Evolutionary conservation across 2,888 invertebrate genomes (phyloP), one percentile per base, ranked within the genome.

Genomic region (Pemphredon lugubris): DNA sequence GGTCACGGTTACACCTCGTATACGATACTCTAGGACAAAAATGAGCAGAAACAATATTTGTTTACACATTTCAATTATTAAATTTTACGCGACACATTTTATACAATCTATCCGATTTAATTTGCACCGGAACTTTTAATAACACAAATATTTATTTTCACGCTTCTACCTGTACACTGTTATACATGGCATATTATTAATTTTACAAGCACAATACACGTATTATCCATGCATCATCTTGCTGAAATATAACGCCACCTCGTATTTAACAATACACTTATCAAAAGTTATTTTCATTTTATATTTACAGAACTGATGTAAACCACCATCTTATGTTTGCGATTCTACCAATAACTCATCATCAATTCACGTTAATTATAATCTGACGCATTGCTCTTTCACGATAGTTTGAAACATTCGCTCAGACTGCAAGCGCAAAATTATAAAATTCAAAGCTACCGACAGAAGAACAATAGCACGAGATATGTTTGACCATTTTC

Each of bases 181-280:
- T 7, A 16, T 51, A 47, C 14, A 13, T 37, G 47, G 45, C 47
- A 71, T 40, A 58, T 66, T 39, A 76, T 47, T 63, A 76, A 70
- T 39, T 13, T 44, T 58, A 44, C 11, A 53, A 67, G 40, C 45
- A 30, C 7, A 75, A 60, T 60, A 51, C 47, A 72, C 34, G 48
- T 58, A 21, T 47, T 16, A 42, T 13, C 26, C 30, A 37, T 42
- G 18, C 21, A 51, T 16, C 20, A 23, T 61, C 40, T 61, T 61
- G 55, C 18, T 59, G 59, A 55, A 23, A 21, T 50, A 55, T 55
- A 64, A 54, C 51, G 37, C 13, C 26, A 59, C 59, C 53, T 50
- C 23, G 45, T 59, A 58, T 72, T 47, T 34, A 59, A 58, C 44
- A 50, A 55, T 39, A 45, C 47, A 14, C 48, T 61, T 44, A 42